Evolutionary conservation across 2,113 vertebrate genomes (phyloP), one percentile per base, ranked within the genome.

Genomic region (Bagarius yarrelli): DNA sequence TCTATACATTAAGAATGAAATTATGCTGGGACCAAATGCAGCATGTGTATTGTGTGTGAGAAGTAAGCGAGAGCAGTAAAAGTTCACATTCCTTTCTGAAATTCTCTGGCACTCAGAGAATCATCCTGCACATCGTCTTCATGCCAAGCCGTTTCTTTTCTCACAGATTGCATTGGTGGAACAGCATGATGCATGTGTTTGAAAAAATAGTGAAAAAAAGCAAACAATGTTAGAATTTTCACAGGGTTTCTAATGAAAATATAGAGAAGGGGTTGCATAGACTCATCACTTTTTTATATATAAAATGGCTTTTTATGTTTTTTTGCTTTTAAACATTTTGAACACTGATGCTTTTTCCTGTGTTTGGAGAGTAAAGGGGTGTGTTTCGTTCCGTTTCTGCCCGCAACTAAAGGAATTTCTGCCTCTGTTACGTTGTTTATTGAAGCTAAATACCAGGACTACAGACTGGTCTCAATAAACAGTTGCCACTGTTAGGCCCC

Each of bases 1-100:
- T 19, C n/a, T 52, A 19, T 52, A 19, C 25, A 71, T 71, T 53
- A 72, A 25, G 8, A 27, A 34, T 34, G 14, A 55, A 19, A 21
- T 73, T 11, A 23, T 23, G 30, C 32, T 73, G 50, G 18, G 18
- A 71, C n/a, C 67, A 23, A 5, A 55, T 73, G 50, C 27, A 73
- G 2, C 21, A 4, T 47, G 36, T 27, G 66, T 44, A 32, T n/a
- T 67, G n/a, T 40, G 21, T 27, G 16, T 18, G 60, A 36, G 59
- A 60, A 79, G 59, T 85, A 88, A 84, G 83, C 87, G 86, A 89
- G 81, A 84, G 72, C 73, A 83, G 86, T 79, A 84, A 85, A 85
- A 57, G 76, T 84, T 87, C 84, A 83, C 87, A 87, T 87, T 91
- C 87, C 86, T 85, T 77, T 78, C 47, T 57, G 12, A 57, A 80